These are phyloP conservation scores for Mastigias papua DNA, from an alignment of 30 jellyfish, hydroid and myxozoan genomes.

Conservation along the genomic window DNA sequence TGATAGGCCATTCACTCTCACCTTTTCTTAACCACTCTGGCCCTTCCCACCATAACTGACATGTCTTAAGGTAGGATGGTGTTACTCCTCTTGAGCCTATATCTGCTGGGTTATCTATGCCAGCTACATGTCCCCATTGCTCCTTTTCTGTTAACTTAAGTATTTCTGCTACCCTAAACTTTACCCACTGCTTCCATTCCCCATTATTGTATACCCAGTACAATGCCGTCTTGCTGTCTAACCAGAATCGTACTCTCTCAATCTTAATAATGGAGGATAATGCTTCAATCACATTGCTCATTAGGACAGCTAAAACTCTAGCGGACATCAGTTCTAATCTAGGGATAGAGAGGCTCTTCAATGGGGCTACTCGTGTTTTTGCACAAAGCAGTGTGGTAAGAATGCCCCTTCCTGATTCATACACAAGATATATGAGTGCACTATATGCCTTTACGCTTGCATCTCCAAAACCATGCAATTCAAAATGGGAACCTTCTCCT, in stretches of 20 bases:
- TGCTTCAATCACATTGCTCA: slow-evolving; percentile 12
- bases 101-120: slow-evolving; percentile 30
- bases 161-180: slow-evolving; percentile 39
- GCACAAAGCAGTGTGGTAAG: slow-evolving; percentile 30
- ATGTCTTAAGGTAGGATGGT: background rate
- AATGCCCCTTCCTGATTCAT: slow-evolving; percentile 7
- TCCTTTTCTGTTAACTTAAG: slow-evolving; percentile 2
- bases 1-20: slow-evolving; percentile 45
- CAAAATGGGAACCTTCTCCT: slow-evolving; percentile 25
- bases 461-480: slow-evolving; percentile 74
- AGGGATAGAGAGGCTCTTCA: slow-evolving; percentile 20
- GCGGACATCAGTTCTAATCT: slow-evolving; percentile 38
- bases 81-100: slow-evolving; percentile 36
- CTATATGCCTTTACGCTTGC: slow-evolving; percentile 65
- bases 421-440: slow-evolving; percentile 53
- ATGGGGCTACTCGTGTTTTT: slow-evolving; percentile 61
- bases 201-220: slow-evolving; percentile 28
- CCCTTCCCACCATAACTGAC: slow-evolving; percentile 53
- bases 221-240: slow-evolving; percentile 37
- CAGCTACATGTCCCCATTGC: slow-evolving; percentile 44
- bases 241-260: background rate
- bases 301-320: slow-evolving; percentile 9
- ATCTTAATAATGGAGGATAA: background rate
- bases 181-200: slow-evolving; percentile 46
- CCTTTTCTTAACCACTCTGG: slow-evolving; percentile 29